Base-by-base conservation (phyloP, 2,113 vertebrate species). In the Procapra przewalskii region DNA sequence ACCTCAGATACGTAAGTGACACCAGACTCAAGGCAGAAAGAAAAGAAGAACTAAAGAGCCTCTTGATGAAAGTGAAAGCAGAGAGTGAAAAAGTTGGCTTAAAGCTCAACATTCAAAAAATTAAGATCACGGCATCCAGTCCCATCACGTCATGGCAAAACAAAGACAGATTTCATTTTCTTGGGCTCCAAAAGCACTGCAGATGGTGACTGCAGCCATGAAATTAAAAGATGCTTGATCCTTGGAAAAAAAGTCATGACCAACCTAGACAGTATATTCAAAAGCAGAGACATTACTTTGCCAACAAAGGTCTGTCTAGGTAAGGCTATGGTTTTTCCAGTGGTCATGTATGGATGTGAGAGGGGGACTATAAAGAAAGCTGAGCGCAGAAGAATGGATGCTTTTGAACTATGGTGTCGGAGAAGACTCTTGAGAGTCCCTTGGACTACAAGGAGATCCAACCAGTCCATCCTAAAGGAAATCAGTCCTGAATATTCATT, bases 321-420 rank as follows among this genome's bases (percentile, higher is more conserved):
- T 10, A 71, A 71, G n/a, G 64, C n/a, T 71, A 71, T 71, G 64
- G n/a, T 71, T 23, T 36, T 71, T 71, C n/a, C n/a, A 23, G 17
- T 71, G 5, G 10, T 36, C n/a, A 36, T 3, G 9, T 71, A 36
- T 71, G 19, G n/a, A 71, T 36, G 64, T 23, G 64, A 71, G n/a
- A 71, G n/a, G 1, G 5, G 9, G 64, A 71, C 64, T 71, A 36
- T 71, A 23, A 71, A 36, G 64, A 67, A 67, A 23, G 19, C 9
- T 36, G 64, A 71, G 64, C 0, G 0, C 9, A 11, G n/a, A 71
- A 36, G 17, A 71, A 36, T 3, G 6, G n/a, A 11, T 71, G n/a
- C 64, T 71, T 71, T 12, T 36, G 19, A 36, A 71, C n/a, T 36
- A 5, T 71, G 64, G n/a, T 36, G n/a, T 71, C 36, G 64, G 64